phyloP scores from a whole-genome alignment of 2,113 vertebrate species.

The Bothrops jararaca region DNA sequence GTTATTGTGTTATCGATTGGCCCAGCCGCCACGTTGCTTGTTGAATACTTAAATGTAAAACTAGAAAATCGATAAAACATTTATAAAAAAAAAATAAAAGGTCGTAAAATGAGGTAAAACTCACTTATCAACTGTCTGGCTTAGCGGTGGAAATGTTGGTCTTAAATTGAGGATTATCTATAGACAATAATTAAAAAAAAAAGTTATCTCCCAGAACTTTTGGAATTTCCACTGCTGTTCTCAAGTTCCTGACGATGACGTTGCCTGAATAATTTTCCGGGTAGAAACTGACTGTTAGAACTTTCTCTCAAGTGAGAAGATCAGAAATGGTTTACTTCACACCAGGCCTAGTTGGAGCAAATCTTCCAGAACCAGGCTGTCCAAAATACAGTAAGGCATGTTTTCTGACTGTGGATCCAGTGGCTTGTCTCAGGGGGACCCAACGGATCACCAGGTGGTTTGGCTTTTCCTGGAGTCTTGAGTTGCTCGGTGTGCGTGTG shows the following conservation, averaged over 20 bases:
- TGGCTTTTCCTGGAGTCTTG: neutral
- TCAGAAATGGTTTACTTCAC: slow-evolving; percentile 11
- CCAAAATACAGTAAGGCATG: neutral
- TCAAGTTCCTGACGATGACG: neutral
- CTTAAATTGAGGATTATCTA: too few species aligned
- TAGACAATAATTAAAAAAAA: too few species aligned
- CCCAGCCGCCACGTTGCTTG: too few species aligned
- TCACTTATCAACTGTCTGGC: too few species aligned
- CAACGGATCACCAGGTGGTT: neutral
- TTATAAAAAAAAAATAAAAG: too few species aligned
- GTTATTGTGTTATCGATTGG: too few species aligned
- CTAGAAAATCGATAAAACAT: too few species aligned
- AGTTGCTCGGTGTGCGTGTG: neutral
- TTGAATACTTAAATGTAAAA: too few species aligned
- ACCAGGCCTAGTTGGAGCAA: neutral
- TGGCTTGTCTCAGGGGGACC: neutral
- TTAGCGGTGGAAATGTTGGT: too few species aligned
- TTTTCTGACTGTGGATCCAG: slow-evolving; percentile 10
- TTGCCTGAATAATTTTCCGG: slow-evolving; percentile 12
- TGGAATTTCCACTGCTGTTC: neutral
- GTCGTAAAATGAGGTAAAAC: too few species aligned
- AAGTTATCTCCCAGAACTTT: neutral
- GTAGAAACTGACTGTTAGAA: neutral
- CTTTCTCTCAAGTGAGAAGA: neutral
- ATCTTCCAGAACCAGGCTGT: neutral